These are phyloP conservation scores for Brachionus asplanchnoidis DNA, from an alignment of 1,140 invertebrate species.

Conservation along the genomic window DNA sequence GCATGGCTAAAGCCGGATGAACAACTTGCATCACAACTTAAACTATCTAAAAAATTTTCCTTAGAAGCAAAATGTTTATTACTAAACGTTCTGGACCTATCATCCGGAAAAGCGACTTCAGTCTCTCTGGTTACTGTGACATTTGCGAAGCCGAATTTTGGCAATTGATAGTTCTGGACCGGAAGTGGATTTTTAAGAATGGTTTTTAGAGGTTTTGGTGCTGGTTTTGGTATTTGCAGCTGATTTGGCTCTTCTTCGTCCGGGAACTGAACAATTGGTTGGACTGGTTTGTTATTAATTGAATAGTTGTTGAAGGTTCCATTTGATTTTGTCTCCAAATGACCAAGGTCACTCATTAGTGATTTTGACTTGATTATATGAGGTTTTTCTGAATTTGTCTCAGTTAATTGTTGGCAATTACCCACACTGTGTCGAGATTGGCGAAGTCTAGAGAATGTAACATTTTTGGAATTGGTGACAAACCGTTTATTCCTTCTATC, in stretches of 20 bases:
- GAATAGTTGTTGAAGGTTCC: background rate
- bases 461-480: background rate
- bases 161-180: background rate
- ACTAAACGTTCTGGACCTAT: background rate
- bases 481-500: background rate
- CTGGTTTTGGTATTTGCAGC: background rate
- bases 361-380: background rate
- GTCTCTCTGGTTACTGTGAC: background rate
- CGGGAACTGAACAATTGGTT: background rate
- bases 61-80: background rate
- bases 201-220: background rate
- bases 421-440: background rate
- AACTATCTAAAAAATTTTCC: slow-evolving; percentile 2
- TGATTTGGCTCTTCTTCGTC: background rate
- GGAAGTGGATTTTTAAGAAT: background rate
- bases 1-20: slow-evolving; percentile 14
- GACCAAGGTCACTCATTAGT: background rate
- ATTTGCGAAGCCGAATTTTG: background rate
- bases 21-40: slow-evolving; percentile 27
- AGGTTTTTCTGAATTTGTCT: background rate
- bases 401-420: background rate
- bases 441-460: background rate
- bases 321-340: background rate
- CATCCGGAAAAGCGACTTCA: background rate
- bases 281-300: background rate